phyloP scores from a whole-genome alignment of 2,797 vertebrate species.

The Kryptolebias ocellatus region DNA sequence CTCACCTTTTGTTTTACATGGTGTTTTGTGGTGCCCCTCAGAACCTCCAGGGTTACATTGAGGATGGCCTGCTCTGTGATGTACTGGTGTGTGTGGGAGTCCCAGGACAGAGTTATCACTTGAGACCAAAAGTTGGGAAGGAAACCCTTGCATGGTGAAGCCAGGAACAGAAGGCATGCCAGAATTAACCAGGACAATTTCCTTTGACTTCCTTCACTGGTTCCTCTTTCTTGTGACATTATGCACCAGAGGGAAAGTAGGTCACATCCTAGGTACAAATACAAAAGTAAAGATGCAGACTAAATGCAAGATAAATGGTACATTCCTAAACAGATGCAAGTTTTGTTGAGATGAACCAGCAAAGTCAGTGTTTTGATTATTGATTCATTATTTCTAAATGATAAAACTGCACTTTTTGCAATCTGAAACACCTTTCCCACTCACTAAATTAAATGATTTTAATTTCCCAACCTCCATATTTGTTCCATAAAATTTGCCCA shows the following conservation, averaged over 20 bases:
- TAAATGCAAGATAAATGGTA: background rate
- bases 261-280: conserved; percentile 44
- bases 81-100: conserved; percentile 88
- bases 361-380: background rate
- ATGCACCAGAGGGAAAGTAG: conserved; percentile 11
- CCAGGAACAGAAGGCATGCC: conserved; percentile 71
- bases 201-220: conserved; percentile 11
- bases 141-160: conserved; percentile 77
- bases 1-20: conserved; percentile 68
- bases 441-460: background rate
- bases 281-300: background rate
- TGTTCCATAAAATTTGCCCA: background rate
- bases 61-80: conserved; percentile 86
- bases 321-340: background rate
- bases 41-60: conserved; percentile 85
- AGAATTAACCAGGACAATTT: conserved; percentile 37
- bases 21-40: conserved; percentile 62
- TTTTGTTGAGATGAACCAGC: too few species aligned
- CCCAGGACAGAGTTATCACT: conserved; percentile 82
- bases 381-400: too few species aligned
- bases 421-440: background rate
- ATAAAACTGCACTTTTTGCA: background rate
- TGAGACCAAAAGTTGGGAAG: conserved; percentile 89
- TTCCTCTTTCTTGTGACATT: conserved; percentile 44
- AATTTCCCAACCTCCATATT: background rate